Conservation (phyloP, 2,888 invertebrate species). For the Pseudococcus longispinus region DNA sequence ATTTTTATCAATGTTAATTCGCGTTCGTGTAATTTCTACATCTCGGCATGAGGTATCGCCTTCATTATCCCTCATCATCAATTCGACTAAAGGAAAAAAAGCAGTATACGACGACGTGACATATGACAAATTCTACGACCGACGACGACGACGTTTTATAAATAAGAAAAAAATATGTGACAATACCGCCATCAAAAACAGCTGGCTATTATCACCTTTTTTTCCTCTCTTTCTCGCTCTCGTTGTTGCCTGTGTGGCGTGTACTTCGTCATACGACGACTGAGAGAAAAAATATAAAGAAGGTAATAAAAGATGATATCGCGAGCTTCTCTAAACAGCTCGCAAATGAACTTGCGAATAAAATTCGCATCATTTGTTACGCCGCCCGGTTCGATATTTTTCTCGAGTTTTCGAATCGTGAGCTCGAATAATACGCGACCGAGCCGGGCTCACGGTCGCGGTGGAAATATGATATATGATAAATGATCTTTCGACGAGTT, state of each 20-base stretch:
- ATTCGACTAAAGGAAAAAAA: slow-evolving; percentile 16
- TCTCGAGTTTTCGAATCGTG: not conserved
- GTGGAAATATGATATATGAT: slow-evolving; percentile 1
- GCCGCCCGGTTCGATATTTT: slow-evolving; percentile 1
- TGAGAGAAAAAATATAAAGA: not conserved
- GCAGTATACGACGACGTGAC: slow-evolving; percentile 22
- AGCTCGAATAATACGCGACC: too few species aligned
- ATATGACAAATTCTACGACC: slow-evolving; percentile 18
- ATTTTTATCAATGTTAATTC: slow-evolving; percentile 15
- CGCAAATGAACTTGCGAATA: slow-evolving; percentile 21
- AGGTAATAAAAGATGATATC: slow-evolving; percentile 11
- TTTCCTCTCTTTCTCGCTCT: not conserved
- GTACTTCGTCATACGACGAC: not conserved
- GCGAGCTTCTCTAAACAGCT: not conserved
- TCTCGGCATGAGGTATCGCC: slow-evolving; percentile 16
- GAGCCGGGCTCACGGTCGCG: too few species aligned
- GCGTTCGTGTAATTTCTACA: slow-evolving; percentile 20
- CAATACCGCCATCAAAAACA: slow-evolving; percentile 28
- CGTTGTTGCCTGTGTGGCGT: not conserved
- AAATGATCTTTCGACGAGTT: slow-evolving; percentile 16
- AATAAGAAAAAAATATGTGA: slow-evolving; percentile 20
- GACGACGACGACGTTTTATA: slow-evolving; percentile 18
- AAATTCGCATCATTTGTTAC: slow-evolving; percentile 35
- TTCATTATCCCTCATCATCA: slow-evolving; percentile 38
- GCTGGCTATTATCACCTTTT: slow-evolving; percentile 21